These are phyloP conservation scores for Drosophila takahashii DNA, from an alignment of 1,140 invertebrate species.

Conservation along the genomic window DNA sequence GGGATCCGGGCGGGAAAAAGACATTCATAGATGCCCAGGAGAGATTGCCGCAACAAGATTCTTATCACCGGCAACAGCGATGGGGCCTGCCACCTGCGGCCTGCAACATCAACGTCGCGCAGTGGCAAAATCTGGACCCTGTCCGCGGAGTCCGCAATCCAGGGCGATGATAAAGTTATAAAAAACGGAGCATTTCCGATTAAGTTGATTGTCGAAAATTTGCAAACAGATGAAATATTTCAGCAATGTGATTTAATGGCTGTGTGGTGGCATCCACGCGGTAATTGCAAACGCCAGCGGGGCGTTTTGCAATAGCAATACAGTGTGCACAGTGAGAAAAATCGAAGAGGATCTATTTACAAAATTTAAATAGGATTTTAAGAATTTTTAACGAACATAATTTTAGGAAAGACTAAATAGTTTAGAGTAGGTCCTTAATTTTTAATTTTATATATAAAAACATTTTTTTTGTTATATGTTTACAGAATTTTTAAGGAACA, in stretches of 20 bases:
- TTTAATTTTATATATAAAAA: no score
- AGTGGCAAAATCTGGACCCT: slow-evolving; percentile 5
- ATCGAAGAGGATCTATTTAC: background rate
- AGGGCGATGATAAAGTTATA: slow-evolving; percentile 69
- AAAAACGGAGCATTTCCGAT: slow-evolving; percentile 66
- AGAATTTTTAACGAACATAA: no score
- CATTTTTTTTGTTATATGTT: no score
- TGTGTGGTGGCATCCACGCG: slow-evolving; percentile 44
- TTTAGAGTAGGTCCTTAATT: no score
- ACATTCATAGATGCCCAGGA: slow-evolving; percentile 44
- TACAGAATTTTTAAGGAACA: no score
- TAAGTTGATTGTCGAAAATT: slow-evolving; percentile 78
- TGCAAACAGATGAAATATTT: slow-evolving; percentile 81
- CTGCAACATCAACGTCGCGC: slow-evolving; percentile 5
- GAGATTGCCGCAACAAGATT: slow-evolving; percentile 46
- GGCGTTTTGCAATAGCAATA: slow-evolving; percentile 34
- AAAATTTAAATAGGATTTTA: no score
- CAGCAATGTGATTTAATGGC: slow-evolving; percentile 71
- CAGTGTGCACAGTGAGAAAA: background rate
- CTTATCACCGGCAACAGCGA: slow-evolving; percentile 34
- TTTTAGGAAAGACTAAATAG: no score
- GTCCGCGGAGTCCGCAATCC: background rate
- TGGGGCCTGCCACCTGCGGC: slow-evolving; percentile 13
- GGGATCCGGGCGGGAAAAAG: slow-evolving; percentile 6
- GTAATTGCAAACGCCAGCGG: slow-evolving; percentile 72